Conservation (phyloP, 2,888 invertebrate genomes). For the Caenorhabditis becei region DNA sequence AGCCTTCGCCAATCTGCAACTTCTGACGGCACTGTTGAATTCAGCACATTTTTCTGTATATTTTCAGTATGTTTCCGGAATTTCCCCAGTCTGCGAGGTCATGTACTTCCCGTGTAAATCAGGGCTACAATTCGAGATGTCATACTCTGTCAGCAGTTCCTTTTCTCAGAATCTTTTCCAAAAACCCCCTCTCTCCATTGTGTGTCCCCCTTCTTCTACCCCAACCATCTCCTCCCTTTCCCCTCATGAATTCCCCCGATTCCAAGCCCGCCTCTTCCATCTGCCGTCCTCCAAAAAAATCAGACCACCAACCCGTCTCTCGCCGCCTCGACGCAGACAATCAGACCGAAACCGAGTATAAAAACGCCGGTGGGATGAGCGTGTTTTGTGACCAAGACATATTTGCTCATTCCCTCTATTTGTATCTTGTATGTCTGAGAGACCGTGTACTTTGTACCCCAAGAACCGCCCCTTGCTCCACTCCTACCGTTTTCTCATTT, state of each 20-base stretch:
- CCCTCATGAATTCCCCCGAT: conserved; percentile 12
- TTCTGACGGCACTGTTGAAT: no score
- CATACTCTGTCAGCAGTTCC: no score
- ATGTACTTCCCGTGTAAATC: no score
- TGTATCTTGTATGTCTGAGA: conserved; percentile 18
- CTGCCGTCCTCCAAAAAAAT: conserved; percentile 30
- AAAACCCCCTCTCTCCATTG: no score
- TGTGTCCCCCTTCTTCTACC: neutral
- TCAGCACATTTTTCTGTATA: no score
- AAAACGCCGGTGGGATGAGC: conserved; percentile 21
- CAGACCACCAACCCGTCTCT: conserved; percentile 45
- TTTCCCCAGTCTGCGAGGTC: no score
- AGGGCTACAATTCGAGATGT: no score
- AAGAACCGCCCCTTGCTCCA: conserved; percentile 8
- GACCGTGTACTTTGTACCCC: conserved; percentile 45
- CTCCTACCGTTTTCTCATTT: conserved; percentile 3
- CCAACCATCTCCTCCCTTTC: neutral
- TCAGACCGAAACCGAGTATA: conserved; percentile 4
- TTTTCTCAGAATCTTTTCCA: no score
- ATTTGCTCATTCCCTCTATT: conserved; percentile 24
- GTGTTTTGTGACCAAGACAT: conserved; percentile 48
- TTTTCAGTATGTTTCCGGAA: no score
- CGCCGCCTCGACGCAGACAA: conserved; percentile 21
- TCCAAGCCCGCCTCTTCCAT: conserved; percentile 9
- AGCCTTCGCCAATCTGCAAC: no score